Base-by-base conservation (phyloP, 2,113 vertebrate genomes). In the Sceloporus tristichus region DNA sequence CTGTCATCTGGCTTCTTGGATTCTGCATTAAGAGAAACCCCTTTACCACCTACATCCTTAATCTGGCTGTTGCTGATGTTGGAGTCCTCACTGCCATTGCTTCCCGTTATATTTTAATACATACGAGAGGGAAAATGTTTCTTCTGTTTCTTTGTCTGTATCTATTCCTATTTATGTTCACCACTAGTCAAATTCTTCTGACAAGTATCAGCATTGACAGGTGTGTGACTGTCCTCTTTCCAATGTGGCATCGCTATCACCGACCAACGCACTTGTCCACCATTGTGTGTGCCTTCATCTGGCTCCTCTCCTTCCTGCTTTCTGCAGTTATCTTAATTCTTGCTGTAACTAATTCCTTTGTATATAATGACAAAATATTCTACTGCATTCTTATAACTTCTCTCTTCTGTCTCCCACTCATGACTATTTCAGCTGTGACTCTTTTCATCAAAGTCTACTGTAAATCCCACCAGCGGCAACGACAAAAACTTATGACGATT, bases 241-340 rank as follows among this genome's bases (percentile, higher is more conserved):
- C 95, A 0, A 38, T 93, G 66, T 96, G 95, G 95, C 91, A 56
- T 66, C 34, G 27, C 19, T 75, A 40, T 7, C 9, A 62, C 5
- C 23, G 82, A 5, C 89, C 79, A 1, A 40, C 21, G 4, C 2
- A 19, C 0, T 65, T 66, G 54, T 84, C 89, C 66, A 73, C 81
- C 5, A 5, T 80, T 23, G 1, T 76, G 77, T 89, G 86, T 0
- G 5, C 83, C n/a, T 29, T 90, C 56, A 92, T 95, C 82, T 95
- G 94, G 94, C 9, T 5, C 0, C 70, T 95, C 59, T 95, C 94
- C n/a, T 29, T 92, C n/a, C 70, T 94, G 23, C 79, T 95, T 0
- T 92, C 1, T 42, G 59, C 2, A 27, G 38, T 59, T 34, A 4
- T 3, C 5, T 11, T 38, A 1, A 5, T 5, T 38, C 18, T 76